phyloP scores from a whole-genome alignment of 2,113 vertebrate species.

The Lagenorhynchus albirostris region DNA sequence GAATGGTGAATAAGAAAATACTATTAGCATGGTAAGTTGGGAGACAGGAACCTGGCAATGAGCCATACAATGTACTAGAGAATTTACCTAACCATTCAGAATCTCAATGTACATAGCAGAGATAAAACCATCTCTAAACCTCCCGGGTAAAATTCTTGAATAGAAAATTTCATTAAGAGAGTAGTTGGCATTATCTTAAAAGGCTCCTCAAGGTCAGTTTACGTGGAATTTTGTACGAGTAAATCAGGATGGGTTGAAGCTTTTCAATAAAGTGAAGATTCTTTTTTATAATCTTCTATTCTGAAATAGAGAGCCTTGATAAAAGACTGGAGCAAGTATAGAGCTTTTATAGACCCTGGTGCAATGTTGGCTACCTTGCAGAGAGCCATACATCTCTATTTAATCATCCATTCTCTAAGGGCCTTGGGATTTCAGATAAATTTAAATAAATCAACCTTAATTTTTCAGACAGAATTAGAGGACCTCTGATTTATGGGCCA shows the following conservation, averaged over 20 bases:
- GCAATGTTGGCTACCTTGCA: not conserved
- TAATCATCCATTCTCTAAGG: slow-evolving; percentile 51
- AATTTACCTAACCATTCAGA: not conserved
- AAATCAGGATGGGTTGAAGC: not conserved
- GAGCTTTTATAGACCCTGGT: slow-evolving; percentile 8
- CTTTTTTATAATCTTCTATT: not conserved
- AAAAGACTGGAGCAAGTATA: not conserved
- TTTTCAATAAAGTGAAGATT: not conserved
- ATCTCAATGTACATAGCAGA: not conserved
- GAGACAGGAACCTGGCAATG: not conserved
- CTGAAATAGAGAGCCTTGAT: slow-evolving; percentile 7
- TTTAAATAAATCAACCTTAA: slow-evolving; percentile 73
- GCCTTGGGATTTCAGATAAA: slow-evolving; percentile 52
- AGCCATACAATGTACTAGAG: not conserved
- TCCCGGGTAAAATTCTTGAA: not conserved
- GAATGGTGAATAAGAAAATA: slow-evolving; percentile 1
- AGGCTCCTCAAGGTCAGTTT: not conserved
- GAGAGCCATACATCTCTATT: slow-evolving; percentile 61
- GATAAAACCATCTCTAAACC: not conserved
- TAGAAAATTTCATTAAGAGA: not conserved
- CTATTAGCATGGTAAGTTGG: not conserved
- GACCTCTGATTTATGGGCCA: slow-evolving; percentile 63
- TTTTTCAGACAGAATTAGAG: slow-evolving; percentile 73
- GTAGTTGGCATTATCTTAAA: not conserved
- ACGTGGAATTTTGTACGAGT: not conserved